Evolutionary conservation across 2,888 invertebrate species (phyloP), one percentile per base, ranked within the genome.

Genomic region (Bimastos eiseni): DNA sequence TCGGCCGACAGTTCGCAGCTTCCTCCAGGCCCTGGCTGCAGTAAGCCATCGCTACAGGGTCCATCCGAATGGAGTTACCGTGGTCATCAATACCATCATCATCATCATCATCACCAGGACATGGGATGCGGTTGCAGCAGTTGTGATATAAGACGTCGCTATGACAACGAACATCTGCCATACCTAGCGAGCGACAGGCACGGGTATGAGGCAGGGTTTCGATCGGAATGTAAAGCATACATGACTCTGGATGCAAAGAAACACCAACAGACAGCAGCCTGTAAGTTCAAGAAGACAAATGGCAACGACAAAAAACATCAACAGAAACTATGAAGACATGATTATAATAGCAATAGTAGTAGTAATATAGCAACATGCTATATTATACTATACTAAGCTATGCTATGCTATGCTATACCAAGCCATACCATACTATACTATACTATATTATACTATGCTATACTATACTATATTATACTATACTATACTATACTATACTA

Each of bases 121-220:
- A 17, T 37, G 36, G 86, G 86, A 24, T 86, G 86, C 37, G 21
- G 86, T 6, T 86, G 86, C 36, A 86, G 24, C 17, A 37, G 86
- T 36, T 86, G 86, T 15, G 86, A 86, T 24, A 34, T 37, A 37
- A 86, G 37, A 37, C 86, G 86, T 34, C 86, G 86, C 19, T 86
- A 86, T 37, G 86, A 37, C 86, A 86, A 36, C 86, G 86, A 86
- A 24, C 34, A 37, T 24, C 37, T 86, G 36, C 21, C 86, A 8
- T 86, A 86, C 37, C 86, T 37, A 86, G 21, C 86, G 34, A 36
- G 37, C 37, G 86, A 86, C 86, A 86, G 86, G 36, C 86, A 86
- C 36, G 86, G 36, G 36, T 36, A 36, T 37, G 86, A 86, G 21
- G 13, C 36, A 36, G 86, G 86, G 24, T 86, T 36, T 36, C 37